Percentiles rank a stretch among this genome's conserved stretches.
Evolutionary conservation across 2,113 vertebrate species (phyloP).

Genomic region (Chionomys nivalis): DNA sequence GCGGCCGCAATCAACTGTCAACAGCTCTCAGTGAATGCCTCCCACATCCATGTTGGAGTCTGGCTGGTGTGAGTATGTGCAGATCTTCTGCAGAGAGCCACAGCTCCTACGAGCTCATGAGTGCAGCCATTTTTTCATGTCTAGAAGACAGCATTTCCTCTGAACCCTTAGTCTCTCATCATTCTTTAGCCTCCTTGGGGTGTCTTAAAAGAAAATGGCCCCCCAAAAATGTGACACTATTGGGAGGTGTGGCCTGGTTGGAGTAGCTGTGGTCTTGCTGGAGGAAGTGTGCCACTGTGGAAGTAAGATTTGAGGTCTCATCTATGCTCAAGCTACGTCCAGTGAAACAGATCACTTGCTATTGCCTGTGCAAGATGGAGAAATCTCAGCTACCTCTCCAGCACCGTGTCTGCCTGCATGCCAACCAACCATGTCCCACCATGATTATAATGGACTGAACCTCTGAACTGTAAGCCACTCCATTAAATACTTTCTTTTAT

Average conservation of each 20-base stretch:
- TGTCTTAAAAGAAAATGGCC: neutral
- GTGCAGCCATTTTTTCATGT: neutral
- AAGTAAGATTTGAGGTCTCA: neutral
- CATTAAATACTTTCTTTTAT: neutral
- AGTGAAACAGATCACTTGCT: neutral
- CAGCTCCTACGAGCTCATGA: neutral
- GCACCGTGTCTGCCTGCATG: neutral
- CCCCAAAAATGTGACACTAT: neutral
- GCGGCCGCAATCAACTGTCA: neutral
- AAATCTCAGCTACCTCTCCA: neutral
- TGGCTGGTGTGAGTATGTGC: too few species aligned
- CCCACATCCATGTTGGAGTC: neutral
- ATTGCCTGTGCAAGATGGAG: neutral
- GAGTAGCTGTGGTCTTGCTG: neutral
- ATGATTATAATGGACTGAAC: neutral
- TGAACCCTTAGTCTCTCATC: neutral
- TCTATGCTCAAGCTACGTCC: neutral
- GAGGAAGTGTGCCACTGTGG: neutral
- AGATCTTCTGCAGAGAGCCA: neutral
- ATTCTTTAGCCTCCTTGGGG: neutral
- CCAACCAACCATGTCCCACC: neutral
- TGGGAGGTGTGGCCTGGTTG: neutral
- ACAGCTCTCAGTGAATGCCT: neutral
- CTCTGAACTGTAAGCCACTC: neutral
- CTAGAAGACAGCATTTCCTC: neutral